Evolutionary conservation across 2,113 vertebrate species (phyloP).

Genomic region (Crotalus helleri): DNA sequence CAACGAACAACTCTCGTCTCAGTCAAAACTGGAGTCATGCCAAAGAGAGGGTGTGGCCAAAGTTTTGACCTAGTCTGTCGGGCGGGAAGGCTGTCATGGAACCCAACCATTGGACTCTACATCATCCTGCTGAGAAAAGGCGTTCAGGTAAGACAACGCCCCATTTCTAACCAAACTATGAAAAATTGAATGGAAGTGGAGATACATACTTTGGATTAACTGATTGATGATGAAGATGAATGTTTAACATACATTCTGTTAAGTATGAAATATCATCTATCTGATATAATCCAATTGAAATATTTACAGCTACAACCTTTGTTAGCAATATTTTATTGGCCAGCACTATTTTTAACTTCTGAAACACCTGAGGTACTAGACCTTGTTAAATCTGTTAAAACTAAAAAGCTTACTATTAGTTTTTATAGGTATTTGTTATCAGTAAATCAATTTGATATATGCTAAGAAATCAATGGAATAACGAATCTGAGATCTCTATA

Average conservation of each 20-base stretch:
- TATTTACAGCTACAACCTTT: background rate
- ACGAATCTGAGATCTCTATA: background rate
- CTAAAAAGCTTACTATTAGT: background rate
- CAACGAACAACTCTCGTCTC: too few species aligned
- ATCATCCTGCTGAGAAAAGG: too few species aligned
- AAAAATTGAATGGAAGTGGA: background rate
- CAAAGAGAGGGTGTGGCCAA: too few species aligned
- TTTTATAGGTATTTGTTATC: background rate
- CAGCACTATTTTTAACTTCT: background rate
- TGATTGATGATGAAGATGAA: background rate
- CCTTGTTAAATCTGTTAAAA: background rate
- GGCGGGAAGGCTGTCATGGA: too few species aligned
- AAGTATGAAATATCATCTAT: background rate
- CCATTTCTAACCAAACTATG: background rate
- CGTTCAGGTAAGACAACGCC: too few species aligned
- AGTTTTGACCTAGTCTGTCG: too few species aligned
- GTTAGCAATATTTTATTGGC: background rate
- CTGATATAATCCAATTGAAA: background rate
- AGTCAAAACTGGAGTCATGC: too few species aligned
- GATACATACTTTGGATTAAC: background rate
- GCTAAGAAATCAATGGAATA: background rate
- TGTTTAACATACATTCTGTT: background rate
- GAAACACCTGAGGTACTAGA: background rate
- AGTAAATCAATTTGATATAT: background rate
- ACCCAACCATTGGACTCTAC: too few species aligned